A percentile compares a stretch with the other conserved stretches of the same genome.
Conservation (phyloP, 2,113 vertebrate genomes). For the Buteo buteo region DNA sequence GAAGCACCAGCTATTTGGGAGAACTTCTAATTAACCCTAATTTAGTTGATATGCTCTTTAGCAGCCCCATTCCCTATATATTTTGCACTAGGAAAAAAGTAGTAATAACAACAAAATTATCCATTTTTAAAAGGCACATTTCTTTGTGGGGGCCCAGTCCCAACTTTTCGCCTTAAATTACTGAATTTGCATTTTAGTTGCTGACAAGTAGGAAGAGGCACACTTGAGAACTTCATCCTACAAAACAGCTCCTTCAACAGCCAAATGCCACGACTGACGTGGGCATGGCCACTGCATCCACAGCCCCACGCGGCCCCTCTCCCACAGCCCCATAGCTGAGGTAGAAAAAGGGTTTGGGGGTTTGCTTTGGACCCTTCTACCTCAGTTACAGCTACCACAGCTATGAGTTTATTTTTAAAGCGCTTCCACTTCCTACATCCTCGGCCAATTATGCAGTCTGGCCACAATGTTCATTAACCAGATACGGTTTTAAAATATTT, state of each 20-base stretch:
- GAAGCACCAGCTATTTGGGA: constrained; percentile 76
- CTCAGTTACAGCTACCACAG: not conserved
- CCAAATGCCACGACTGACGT: accelerated
- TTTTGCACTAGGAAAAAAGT: constrained; percentile 51
- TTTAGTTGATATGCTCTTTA: constrained; percentile 76
- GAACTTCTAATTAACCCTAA: constrained; percentile 90
- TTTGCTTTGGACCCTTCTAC: not conserved
- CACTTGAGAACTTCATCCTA: not conserved
- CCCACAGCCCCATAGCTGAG: not conserved
- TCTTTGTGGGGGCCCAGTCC: not conserved
- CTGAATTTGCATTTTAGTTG: not conserved
- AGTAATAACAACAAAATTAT: constrained; percentile 6
- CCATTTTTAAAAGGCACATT: not conserved
- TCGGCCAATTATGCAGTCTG: not conserved
- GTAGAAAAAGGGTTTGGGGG: not conserved
- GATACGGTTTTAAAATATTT: not conserved
- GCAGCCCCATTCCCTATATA: constrained; percentile 22
- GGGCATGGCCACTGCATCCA: accelerated
- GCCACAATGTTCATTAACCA: not conserved
- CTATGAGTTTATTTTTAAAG: not conserved
- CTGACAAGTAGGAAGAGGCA: not conserved
- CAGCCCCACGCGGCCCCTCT: not conserved
- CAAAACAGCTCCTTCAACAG: not conserved
- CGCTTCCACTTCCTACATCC: not conserved
- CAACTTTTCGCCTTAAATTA: not conserved